Conservation (phyloP, 2,888 invertebrate genomes). For the Drosophila helvetica region DNA sequence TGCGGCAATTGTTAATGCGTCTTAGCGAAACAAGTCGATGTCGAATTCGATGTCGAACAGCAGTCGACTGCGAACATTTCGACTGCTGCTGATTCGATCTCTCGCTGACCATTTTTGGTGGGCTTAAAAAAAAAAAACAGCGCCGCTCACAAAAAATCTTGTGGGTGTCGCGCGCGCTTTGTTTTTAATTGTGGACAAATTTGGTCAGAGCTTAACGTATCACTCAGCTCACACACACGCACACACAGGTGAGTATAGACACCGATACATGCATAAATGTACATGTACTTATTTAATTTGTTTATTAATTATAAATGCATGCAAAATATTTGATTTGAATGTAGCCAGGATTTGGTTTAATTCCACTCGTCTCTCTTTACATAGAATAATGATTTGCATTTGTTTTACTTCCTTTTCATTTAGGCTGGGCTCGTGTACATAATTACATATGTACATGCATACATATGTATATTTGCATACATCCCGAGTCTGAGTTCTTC, state of each 20-base stretch:
- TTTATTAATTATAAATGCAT: conserved; percentile 52
- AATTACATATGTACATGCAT: too few relatives aligned
- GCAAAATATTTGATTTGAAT: not conserved
- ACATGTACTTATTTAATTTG: conserved; percentile 53
- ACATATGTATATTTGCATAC: not conserved
- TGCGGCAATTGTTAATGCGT: conserved; percentile 72
- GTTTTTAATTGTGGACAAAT: conserved; percentile 74
- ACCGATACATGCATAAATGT: not conserved
- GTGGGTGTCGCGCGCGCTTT: conserved; percentile 65
- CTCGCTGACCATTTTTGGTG: conserved; percentile 64
- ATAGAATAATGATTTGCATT: too few relatives aligned
- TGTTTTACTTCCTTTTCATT: conserved; percentile 34
- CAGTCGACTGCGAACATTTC: conserved; percentile 23
- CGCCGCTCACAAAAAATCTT: conserved; percentile 36
- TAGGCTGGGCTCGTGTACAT: conserved; percentile 46
- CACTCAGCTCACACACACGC: not conserved
- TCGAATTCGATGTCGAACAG: conserved; percentile 14
- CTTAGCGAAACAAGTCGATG: conserved; percentile 42
- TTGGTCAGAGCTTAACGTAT: conserved; percentile 61
- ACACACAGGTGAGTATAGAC: too few relatives aligned
- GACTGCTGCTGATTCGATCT: conserved; percentile 15
- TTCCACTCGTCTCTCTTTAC: not conserved
- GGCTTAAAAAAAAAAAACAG: conserved; percentile 51
- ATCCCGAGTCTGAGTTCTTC: conserved; percentile 7
- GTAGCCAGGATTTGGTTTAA: conserved; percentile 8